Percentiles rank a stretch among this genome's conserved stretches.
Conservation (phyloP, 2,113 vertebrate species). For the Nansenia antarctica region DNA sequence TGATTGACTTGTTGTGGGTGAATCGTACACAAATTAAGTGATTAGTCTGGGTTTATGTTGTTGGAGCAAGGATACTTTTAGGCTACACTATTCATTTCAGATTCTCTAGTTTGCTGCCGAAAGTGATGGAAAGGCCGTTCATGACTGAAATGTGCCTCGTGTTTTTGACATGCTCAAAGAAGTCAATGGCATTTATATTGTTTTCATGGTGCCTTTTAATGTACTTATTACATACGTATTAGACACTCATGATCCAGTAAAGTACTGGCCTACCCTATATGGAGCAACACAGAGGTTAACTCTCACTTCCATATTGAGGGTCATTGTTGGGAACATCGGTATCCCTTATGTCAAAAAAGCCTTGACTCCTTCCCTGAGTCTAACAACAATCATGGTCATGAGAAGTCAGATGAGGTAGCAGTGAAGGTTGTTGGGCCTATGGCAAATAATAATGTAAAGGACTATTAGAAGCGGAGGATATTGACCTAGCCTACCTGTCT, state of each 20-base stretch:
- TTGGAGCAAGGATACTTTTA: slow-evolving; percentile 42
- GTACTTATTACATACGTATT: not conserved
- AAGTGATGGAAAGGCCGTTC: slow-evolving; percentile 31
- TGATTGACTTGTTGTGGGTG: slow-evolving; percentile 58
- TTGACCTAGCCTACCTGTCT: slow-evolving; percentile 5
- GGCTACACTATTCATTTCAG: slow-evolving; percentile 20
- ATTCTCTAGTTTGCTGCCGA: slow-evolving; percentile 26
- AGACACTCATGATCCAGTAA: not conserved
- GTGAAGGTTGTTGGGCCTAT: not conserved
- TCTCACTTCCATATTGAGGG: not conserved
- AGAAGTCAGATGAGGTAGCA: not conserved
- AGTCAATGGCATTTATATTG: slow-evolving; percentile 5
- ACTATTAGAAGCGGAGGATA: not conserved
- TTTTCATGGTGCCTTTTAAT: not conserved
- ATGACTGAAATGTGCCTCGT: slow-evolving; percentile 34
- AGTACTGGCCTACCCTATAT: not conserved
- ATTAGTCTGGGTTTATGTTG: slow-evolving; percentile 46
- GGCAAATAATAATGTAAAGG: not conserved
- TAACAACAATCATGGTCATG: not conserved
- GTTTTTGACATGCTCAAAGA: slow-evolving; percentile 10
- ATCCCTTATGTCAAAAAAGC: not conserved
- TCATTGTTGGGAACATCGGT: not conserved
- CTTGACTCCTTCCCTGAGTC: not conserved
- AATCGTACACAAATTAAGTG: slow-evolving; percentile 44
- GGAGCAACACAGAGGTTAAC: not conserved